Conservation (phyloP, 2,797 vertebrate genomes). For the Chelonia mydas region DNA sequence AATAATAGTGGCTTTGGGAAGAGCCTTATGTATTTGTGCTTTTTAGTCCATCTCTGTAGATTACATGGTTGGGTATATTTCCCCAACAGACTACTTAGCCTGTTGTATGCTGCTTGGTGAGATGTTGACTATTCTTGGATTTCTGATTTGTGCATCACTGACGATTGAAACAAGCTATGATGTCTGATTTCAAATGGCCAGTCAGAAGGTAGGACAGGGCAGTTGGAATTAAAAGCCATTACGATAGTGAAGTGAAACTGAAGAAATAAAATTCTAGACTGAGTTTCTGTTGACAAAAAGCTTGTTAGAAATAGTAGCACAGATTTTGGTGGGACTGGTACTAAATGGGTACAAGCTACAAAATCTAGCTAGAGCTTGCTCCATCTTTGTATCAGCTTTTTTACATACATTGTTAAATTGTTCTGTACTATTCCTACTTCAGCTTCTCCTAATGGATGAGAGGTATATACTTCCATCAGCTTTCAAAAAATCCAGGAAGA, state of each 20-base stretch:
- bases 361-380: not conserved
- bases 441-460: not conserved
- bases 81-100: not conserved
- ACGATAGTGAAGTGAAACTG: not conserved
- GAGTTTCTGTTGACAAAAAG: not conserved
- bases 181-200: not conserved
- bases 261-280: not conserved
- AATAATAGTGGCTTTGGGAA: not conserved
- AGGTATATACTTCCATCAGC: not conserved
- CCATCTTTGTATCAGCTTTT: not conserved
- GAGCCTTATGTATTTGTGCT: slow-evolving; percentile 8
- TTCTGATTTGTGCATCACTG: not conserved
- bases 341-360: not conserved
- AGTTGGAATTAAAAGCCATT: not conserved
- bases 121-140: not conserved
- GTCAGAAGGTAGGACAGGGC: not conserved
- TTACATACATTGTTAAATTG: not conserved
- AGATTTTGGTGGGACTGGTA: not conserved
- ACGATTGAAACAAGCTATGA: not conserved
- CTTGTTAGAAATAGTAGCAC: not conserved
- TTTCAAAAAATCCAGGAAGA: not conserved
- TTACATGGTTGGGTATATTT: not conserved
- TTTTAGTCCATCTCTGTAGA: not conserved
- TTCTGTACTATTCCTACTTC: not conserved
- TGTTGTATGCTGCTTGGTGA: slow-evolving; percentile 13